These are phyloP conservation scores for Andrena hattorfiana DNA, from an alignment of 2,888 invertebrate genomes.

Conservation along the genomic window DNA sequence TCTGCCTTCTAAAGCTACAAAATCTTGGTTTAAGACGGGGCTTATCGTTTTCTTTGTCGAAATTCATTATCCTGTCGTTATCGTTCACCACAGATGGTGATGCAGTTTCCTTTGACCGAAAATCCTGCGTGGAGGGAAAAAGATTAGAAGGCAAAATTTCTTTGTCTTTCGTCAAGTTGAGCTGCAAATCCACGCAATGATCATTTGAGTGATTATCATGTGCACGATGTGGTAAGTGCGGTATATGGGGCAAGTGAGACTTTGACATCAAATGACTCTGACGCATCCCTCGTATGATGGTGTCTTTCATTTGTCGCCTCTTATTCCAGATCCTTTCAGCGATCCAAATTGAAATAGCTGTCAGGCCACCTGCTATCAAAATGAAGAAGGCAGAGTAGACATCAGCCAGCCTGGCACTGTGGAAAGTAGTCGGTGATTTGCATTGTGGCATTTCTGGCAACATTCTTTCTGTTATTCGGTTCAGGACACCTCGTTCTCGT, in stretches of 20 bases:
- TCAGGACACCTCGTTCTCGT: slow-evolving; percentile 82
- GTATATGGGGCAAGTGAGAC: slow-evolving; percentile 17
- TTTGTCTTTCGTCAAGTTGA: not conserved
- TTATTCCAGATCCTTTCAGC: slow-evolving; percentile 80
- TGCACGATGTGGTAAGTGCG: slow-evolving; percentile 4
- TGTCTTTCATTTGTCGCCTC: slow-evolving; percentile 68
- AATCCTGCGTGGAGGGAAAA: not conserved
- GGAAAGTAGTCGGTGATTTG: slow-evolving; percentile 86
- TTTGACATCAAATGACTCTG: slow-evolving; percentile 54
- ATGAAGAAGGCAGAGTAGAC: slow-evolving; percentile 87
- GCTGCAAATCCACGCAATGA: not conserved
- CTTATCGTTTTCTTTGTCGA: not conserved
- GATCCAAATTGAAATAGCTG: slow-evolving; percentile 77
- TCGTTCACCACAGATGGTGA: no score
- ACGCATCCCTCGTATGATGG: slow-evolving; percentile 62
- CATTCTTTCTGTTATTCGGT: slow-evolving; percentile 80
- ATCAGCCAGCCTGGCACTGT: slow-evolving; percentile 87
- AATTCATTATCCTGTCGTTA: no score
- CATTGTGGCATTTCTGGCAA: slow-evolving; percentile 87
- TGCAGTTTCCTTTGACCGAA: not conserved
- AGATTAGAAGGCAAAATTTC: not conserved
- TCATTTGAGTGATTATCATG: not conserved
- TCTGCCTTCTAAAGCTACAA: not conserved
- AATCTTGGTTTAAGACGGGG: slow-evolving; percentile 22
- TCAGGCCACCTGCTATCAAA: slow-evolving; percentile 85